Base-by-base conservation (phyloP, 2,888 invertebrate species). In the Carcina quercana region DNA sequence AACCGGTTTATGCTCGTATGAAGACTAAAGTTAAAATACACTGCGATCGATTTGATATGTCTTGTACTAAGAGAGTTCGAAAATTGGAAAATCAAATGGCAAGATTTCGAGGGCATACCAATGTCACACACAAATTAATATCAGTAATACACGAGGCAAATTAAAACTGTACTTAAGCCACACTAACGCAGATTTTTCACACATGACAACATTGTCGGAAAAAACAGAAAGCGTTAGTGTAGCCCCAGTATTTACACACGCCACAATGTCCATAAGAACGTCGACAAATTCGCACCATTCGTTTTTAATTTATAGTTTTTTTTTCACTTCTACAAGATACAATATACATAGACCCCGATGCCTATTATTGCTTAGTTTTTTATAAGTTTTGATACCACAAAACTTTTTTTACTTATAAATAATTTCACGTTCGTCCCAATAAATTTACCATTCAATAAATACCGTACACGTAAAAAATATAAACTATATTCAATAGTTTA, bases 401-500 rank as follows among this genome's bases (percentile, higher is more conserved):
- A 83, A 82, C 82, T 82, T 78, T 41, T n/a, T n/a, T 68, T 67
- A 75, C 82, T 66, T 82, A 82, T 79, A 79, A 79, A 80, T 82
- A 82, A 79, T 82, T 79, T 82, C 82, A 82, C 73, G 73, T 73
- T 65, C 75, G 67, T 75, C 78, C 79, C 80, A 71, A 83, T 82
- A 82, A 83, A 75, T 78, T 83, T 82, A 82, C 78, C 80, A 73
- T 79, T 82, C 82, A 82, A 83, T 83, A 83, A 83, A 82, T 83
- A 83, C n/a, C 82, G 75, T 82, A 83, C 79, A 83, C 74, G 83
- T 83, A 83, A 82, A 83, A 83, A 83, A 83, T 83, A 83, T 83
- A 83, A 83, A 83, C 83, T 83, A 83, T 83, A 80, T 83, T n/a
- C 73, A 75, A 83, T 83, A 83, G 83, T 83, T 83, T 82, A 83